Base-by-base conservation (phyloP, 64 coral and sea anemone genomes). In the Orbicella faveolata region DNA sequence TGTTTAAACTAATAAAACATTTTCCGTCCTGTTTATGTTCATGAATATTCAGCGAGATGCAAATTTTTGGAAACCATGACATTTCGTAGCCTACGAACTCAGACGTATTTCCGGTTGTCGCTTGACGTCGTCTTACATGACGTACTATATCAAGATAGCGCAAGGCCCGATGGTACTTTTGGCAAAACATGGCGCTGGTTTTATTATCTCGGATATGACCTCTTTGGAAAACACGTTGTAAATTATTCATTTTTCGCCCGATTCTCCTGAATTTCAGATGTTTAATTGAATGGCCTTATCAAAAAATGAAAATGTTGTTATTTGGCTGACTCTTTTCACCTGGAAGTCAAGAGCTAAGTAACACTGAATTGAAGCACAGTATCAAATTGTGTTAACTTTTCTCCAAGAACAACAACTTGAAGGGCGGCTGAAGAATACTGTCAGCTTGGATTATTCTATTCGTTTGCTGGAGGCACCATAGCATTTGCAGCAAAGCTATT, bases 191-290 rank as follows among this genome's bases (percentile, higher is more conserved):
- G n/a, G 39, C 4, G 63, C 36, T 2, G 63, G 20, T 67, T 15
- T 1, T 63, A 11, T 67, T n/a, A 81, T 61, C 63, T 72, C 41
- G 41, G 37, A 72, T 20, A 7, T 72, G 82, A 70, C 37, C 41
- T 72, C 16, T 37, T 36, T 0, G 12, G 41, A 39, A 84, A 15
- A n/a, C 41, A 70, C 59, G 12, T n/a, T 16, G 82, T 72, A 70
- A 84, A 70, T 84, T 52, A 84, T 84, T 70, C 61, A 84, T 72
- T 52, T 84, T 84, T 70, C 39, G 16, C 12, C 44, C 63, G 21
- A 67, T 48, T 83, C 21, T 19, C 30, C 33, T 48, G 21, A 72
- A 52, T n/a, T 84, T 72, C 37, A 2, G 64, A 84, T 6, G 36
- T 17, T 16, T 70, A 11, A 17, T 66, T 83, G 61, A 18, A 83